Percentiles rank a stretch among this genome's conserved stretches.
phyloP scores from a whole-genome alignment of 2,888 invertebrate genomes.

The Stratiomys singularior region DNA sequence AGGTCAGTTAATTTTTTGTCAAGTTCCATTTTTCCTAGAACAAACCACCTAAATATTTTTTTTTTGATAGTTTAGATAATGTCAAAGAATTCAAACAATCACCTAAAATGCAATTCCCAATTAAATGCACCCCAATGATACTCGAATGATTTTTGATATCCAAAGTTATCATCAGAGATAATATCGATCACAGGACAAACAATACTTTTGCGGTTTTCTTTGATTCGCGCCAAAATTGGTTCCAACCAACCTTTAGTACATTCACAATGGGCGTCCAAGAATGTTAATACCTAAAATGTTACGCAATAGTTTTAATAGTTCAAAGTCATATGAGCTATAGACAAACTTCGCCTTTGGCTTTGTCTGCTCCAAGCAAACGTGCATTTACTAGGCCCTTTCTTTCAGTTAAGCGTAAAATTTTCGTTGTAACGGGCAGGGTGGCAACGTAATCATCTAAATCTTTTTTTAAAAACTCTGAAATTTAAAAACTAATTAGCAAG shows the following conservation, averaged over 20 bases:
- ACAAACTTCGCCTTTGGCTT: conserved; percentile 73
- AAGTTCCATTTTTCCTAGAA: conserved; percentile 70
- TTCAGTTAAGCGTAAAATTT: conserved; percentile 72
- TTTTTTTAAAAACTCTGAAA: conserved; percentile 70
- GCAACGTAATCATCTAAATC: conserved; percentile 76
- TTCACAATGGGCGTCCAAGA: conserved; percentile 98
- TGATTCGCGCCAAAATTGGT: conserved; percentile 73
- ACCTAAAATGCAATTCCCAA: conserved; percentile 91
- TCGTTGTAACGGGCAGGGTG: conserved; percentile 71
- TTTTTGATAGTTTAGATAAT: no score
- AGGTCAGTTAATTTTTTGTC: conserved; percentile 76
- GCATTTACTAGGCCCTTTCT: conserved; percentile 86
- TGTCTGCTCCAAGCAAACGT: conserved; percentile 78
- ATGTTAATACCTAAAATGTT: conserved; percentile 72
- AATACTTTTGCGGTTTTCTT: conserved; percentile 60
- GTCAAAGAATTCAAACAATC: conserved; percentile 38
- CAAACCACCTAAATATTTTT: conserved; percentile 74
- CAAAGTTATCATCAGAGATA: conserved; percentile 94
- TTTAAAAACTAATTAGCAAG: not conserved
- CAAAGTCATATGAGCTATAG: not conserved
- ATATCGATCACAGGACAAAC: conserved; percentile 90
- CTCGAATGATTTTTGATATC: conserved; percentile 89
- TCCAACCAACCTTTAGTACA: conserved; percentile 85
- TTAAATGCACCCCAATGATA: conserved; percentile 98
- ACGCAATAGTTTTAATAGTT: not conserved